phyloP scores from a whole-genome alignment of 2,888 invertebrate species.

The Cantharis flavilabris region DNA sequence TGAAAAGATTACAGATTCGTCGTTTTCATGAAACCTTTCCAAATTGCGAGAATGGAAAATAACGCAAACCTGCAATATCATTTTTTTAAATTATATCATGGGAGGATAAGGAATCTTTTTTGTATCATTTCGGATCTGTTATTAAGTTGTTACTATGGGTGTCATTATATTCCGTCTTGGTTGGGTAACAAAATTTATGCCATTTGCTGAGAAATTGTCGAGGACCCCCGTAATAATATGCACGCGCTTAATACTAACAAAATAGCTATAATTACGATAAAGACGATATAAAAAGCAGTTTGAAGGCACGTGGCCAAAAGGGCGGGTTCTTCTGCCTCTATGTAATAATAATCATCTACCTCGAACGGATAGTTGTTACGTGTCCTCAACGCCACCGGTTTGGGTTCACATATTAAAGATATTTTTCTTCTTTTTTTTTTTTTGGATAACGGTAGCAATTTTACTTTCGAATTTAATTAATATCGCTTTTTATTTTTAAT shows the following conservation, averaged over 20 bases:
- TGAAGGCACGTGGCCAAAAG: slow-evolving; percentile 40
- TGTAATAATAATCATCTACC: slow-evolving; percentile 37
- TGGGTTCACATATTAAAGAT: slow-evolving; percentile 10
- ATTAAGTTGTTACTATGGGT: slow-evolving; percentile 16
- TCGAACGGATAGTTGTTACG: slow-evolving; percentile 23
- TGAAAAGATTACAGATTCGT: background rate
- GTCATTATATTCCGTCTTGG: slow-evolving; percentile 16
- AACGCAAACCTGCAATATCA: background rate
- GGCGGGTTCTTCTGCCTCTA: slow-evolving; percentile 37
- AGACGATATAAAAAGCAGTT: slow-evolving; percentile 53
- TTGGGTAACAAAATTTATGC: slow-evolving; percentile 11
- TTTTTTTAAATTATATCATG: background rate
- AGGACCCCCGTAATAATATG: slow-evolving; percentile 38
- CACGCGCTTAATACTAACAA: slow-evolving; percentile 34
- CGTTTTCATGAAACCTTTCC: background rate
- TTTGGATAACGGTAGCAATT: slow-evolving; percentile 1
- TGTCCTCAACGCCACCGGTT: slow-evolving; percentile 20
- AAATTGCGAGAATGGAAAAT: background rate
- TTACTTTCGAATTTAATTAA: slow-evolving; percentile 4
- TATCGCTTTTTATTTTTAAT: background rate
- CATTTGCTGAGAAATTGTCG: slow-evolving; percentile 21
- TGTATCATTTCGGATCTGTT: slow-evolving; percentile 1
- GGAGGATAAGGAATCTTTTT: background rate
- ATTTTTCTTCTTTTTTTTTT: slow-evolving; percentile 2
- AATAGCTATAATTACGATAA: slow-evolving; percentile 57